phyloP scores from a whole-genome alignment of 2,797 vertebrate genomes.

The Chloroceryle inda region DNA sequence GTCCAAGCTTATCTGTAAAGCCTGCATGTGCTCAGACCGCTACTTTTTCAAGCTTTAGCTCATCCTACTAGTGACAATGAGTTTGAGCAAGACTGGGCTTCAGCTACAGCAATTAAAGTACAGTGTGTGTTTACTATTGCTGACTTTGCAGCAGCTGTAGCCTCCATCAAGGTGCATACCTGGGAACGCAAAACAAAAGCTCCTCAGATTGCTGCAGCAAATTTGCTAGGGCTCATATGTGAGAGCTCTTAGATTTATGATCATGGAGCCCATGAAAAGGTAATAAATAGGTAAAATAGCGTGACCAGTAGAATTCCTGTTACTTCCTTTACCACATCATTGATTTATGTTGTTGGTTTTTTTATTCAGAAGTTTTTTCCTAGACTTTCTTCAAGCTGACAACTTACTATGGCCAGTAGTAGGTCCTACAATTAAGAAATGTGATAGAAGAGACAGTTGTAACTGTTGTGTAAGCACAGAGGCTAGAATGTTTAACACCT shows the following conservation, averaged over 20 bases:
- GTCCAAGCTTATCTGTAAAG: not conserved
- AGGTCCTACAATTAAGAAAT: not conserved
- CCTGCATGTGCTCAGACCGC: not conserved
- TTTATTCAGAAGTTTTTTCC: not conserved
- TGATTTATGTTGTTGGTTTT: not conserved
- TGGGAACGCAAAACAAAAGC: not conserved
- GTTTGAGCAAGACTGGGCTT: not conserved
- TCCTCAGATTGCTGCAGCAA: not conserved
- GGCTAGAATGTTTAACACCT: not conserved
- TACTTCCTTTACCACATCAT: not conserved
- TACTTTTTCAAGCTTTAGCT: not conserved
- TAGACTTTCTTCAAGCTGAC: not conserved
- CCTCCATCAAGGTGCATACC: not conserved
- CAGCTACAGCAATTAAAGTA: not conserved
- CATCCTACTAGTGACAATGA: not conserved
- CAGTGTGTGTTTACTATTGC: not conserved
- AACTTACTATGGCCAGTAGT: not conserved
- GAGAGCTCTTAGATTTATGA: not conserved
- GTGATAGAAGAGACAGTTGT: not conserved
- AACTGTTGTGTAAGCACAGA: not conserved
- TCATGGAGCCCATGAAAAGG: not conserved
- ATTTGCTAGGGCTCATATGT: not conserved
- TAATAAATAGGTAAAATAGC: not conserved
- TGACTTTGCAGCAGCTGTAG: not conserved
- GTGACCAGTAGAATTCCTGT: not conserved